Conservation (phyloP, 2,797 vertebrate species). For the Florisuga fusca region DNA sequence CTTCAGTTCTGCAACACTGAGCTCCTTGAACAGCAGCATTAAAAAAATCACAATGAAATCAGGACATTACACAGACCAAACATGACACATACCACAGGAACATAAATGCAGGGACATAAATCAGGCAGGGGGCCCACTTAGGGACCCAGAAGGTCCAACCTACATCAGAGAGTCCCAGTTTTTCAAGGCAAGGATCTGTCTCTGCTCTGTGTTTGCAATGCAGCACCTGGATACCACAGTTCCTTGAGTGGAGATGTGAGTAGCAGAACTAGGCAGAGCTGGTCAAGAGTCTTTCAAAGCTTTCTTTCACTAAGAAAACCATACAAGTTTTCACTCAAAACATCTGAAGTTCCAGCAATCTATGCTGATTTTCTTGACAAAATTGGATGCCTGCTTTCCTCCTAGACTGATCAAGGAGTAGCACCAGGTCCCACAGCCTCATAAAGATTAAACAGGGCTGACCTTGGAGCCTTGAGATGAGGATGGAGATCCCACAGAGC, state of each 20-base stretch:
- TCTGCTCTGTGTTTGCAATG: neutral
- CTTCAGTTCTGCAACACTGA: neutral
- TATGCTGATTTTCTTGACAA: neutral
- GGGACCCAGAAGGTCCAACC: neutral
- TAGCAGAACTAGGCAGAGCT: neutral
- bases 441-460: neutral
- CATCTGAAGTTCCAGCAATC: too few species aligned
- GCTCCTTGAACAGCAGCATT: neutral
- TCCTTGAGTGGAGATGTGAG: neutral
- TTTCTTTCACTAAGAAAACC: neutral
- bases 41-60: neutral
- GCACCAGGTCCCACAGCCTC: neutral
- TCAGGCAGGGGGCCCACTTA: neutral
- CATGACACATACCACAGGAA: neutral
- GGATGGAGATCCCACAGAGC: neutral
- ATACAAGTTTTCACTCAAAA: neutral
- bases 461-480: neutral
- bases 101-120: neutral
- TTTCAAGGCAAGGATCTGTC: neutral
- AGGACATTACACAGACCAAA: neutral
- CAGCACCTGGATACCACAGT: rapidly evolving
- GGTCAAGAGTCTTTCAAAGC: neutral
- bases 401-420: neutral
- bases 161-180: neutral
- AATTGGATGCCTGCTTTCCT: neutral